Evolutionary conservation across 2,113 vertebrate species (phyloP).

Genomic region (Onychostruthus taczanowskii): DNA sequence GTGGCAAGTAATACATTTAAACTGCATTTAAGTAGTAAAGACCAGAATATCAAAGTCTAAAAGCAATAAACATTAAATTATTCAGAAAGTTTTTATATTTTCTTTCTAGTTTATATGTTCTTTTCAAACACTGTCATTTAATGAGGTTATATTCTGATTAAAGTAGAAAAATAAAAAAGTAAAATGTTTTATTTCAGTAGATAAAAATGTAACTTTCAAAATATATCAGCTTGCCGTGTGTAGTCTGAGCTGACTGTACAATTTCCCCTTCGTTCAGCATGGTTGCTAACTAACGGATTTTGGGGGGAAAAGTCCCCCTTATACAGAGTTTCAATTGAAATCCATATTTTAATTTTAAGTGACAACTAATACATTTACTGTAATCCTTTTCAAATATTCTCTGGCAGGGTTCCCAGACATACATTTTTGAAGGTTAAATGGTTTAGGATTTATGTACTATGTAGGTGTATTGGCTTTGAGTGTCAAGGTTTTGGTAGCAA

Average conservation of each 20-base stretch:
- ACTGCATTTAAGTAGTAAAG: conserved; percentile 72
- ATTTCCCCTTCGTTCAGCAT: neutral
- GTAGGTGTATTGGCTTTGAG: neutral
- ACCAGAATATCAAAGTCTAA: conserved; percentile 56
- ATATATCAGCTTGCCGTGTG: neutral
- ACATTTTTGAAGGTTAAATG: conserved; percentile 44
- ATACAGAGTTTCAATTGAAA: neutral
- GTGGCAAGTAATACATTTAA: conserved; percentile 73
- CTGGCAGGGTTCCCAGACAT: neutral
- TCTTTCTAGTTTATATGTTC: conserved; percentile 54
- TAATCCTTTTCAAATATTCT: conserved; percentile 40
- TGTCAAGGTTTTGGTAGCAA: neutral
- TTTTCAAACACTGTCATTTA: conserved; percentile 60
- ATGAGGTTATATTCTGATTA: conserved; percentile 67
- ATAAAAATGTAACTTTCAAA: conserved; percentile 31
- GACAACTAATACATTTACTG: conserved; percentile 14
- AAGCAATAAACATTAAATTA: conserved; percentile 70
- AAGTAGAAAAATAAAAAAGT: conserved; percentile 42
- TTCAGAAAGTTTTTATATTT: conserved; percentile 66
- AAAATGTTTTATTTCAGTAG: conserved; percentile 47
- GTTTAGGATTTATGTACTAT: conserved; percentile 30
- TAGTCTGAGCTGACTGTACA: conserved; percentile 1
- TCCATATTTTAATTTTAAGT: conserved; percentile 54
- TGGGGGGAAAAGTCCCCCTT: neutral
- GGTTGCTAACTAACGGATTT: neutral